Evolutionary conservation across 2,797 vertebrate species (phyloP), one percentile per base, ranked within the genome.

Genomic region (Cyclura pinguis): DNA sequence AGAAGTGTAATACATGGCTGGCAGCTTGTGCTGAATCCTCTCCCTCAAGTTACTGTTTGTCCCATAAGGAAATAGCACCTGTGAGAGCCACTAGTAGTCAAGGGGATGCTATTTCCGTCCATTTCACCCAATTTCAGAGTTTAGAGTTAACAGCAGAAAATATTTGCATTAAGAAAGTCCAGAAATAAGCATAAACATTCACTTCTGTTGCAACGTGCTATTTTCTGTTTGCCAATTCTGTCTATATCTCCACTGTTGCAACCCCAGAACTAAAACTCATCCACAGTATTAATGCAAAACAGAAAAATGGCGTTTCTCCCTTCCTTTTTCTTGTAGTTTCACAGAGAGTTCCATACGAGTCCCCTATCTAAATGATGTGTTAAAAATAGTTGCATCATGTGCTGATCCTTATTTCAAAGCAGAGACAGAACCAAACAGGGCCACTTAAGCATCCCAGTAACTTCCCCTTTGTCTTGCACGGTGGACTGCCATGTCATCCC

Each of bases 321-420:
- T 96, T 94, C 91, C 88, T 93, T 94, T 84, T 74, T 86, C 85
- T 94, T 85, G 2, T 85, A 94, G 93, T 78, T 85, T 89, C 93
- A 93, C 94, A 76, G 84, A 93, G 72, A 92, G 80, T 92, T 85
- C 67, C 92, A 92, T 93, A 72, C 90, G 90, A 91, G 64, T 91
- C 27, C 42, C 42, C 52, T 73, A 91, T 89, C 92, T 93, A 93
- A 91, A 91, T 92, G 92, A 29, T 4, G 89, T 93, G 93, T 93
- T 93, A 83, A 88, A 92, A 93, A 89, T 90, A 93, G 93, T 73
- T 86, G 85, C 2, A 69, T 16, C 35, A 10, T 73, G 80, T 86
- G 88, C 84, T 80, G 55, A 85, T 87, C 42, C 91, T 91, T 78
- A 78, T 86, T 89, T 52, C 57, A 24, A 77, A 64, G n/a, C 20